Evolutionary conservation across 1,140 invertebrate genomes (phyloP).

Genomic region (Zaprionus davidi): DNA sequence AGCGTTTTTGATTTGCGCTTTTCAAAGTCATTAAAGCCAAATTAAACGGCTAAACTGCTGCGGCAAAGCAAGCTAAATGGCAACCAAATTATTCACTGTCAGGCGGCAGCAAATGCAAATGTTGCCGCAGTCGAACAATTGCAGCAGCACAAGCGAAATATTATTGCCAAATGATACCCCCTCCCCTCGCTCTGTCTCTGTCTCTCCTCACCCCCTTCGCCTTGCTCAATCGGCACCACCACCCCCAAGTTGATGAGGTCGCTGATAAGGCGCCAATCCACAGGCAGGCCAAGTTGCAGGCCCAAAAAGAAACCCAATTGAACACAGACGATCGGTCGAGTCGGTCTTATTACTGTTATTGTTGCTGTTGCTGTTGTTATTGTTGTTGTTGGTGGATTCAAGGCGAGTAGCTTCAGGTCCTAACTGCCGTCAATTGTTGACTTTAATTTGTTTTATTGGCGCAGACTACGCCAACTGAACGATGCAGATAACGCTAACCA

Average conservation of each 20-base stretch:
- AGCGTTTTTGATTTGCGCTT: constrained; percentile 63
- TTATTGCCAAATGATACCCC: constrained; percentile 73
- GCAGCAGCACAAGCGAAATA: constrained; percentile 63
- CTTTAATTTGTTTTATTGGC: constrained; percentile 82
- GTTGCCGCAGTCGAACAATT: constrained; percentile 5
- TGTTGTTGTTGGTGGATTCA: constrained; percentile 52
- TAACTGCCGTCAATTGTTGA: constrained; percentile 78
- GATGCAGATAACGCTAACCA: constrained; percentile 75
- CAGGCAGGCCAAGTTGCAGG: constrained; percentile 6
- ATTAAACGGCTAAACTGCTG: constrained; percentile 43
- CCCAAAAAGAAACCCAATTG: constrained; percentile 13
- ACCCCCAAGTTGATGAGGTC: constrained; percentile 54
- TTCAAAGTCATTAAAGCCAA: constrained; percentile 73
- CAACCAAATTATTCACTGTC: constrained; percentile 79
- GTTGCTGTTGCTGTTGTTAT: too few relatives aligned
- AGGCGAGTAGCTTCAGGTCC: constrained; percentile 81
- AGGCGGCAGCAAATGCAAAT: constrained; percentile 64
- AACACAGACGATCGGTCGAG: constrained; percentile 24
- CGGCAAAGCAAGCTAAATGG: constrained; percentile 62
- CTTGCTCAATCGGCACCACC: background rate
- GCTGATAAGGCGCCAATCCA: constrained; percentile 58
- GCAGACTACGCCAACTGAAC: constrained; percentile 22
- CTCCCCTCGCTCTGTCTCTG: background rate
- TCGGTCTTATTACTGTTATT: background rate
- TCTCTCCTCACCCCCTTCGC: background rate